A percentile compares a stretch with the other conserved stretches of the same genome.
These are phyloP conservation scores for Dromius quadrimaculatus DNA, from an alignment of 2,888 invertebrate genomes.

Conservation along the genomic window DNA sequence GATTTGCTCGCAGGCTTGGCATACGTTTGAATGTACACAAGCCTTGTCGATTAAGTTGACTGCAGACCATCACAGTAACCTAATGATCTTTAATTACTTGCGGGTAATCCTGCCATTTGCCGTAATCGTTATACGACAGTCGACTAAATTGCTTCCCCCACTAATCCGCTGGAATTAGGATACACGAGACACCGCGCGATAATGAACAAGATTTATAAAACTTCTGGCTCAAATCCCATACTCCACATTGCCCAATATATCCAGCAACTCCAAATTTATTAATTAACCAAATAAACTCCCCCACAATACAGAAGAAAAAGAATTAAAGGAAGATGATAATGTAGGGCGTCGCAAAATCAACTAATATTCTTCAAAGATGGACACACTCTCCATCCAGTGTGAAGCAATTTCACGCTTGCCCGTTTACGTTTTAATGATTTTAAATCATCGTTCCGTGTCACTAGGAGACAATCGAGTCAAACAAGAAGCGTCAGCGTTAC, in stretches of 20 bases:
- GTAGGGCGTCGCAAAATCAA: not conserved
- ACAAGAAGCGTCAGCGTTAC: constrained; percentile 18
- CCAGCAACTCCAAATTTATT: constrained; percentile 20
- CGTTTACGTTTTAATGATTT: constrained; percentile 41
- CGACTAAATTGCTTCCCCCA: constrained; percentile 51
- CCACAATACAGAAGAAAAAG: no score
- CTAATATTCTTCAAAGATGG: constrained; percentile 19
- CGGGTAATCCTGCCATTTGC: constrained; percentile 51
- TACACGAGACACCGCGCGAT: constrained; percentile 46
- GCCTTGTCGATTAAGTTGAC: constrained; percentile 46
- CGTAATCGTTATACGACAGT: constrained; percentile 52
- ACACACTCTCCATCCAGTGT: constrained; percentile 2
- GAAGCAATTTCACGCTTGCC: constrained; percentile 26
- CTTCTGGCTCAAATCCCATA: constrained; percentile 14
- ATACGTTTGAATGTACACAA: constrained; percentile 37
- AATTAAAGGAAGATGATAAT: no score
- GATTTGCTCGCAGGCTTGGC: constrained; percentile 10
- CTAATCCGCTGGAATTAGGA: constrained; percentile 48
- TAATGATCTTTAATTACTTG: constrained; percentile 61
- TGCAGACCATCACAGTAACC: constrained; percentile 55
- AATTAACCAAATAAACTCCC: constrained; percentile 38
- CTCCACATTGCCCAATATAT: no score
- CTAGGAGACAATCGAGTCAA: constrained; percentile 20
- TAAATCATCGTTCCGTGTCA: constrained; percentile 34
- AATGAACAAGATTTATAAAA: constrained; percentile 47